A percentile compares a stretch with the other conserved stretches of the same genome.
These are phyloP conservation scores for Pangasius mekongensis DNA, from an alignment of 2,797 vertebrate species.

Conservation along the genomic window DNA sequence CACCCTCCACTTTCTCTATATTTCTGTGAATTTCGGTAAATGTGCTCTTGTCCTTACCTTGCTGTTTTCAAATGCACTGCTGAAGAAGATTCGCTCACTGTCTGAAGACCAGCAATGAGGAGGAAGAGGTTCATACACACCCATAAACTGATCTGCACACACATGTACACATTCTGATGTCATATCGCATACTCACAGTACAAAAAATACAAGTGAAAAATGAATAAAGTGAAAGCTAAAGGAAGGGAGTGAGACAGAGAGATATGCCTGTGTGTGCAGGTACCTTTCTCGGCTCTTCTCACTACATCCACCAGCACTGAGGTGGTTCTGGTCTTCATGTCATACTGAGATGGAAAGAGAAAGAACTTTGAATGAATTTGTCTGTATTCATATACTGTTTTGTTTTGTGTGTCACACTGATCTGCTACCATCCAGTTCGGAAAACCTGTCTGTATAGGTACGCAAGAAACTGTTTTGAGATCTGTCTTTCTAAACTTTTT, in stretches of 20 bases:
- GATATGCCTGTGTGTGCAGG: not conserved
- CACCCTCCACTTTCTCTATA: not conserved
- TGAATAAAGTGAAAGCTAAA: not conserved
- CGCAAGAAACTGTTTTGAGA: not conserved
- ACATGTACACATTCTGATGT: not conserved
- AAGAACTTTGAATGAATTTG: not conserved
- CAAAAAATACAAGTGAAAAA: not conserved
- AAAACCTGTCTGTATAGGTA: not conserved
- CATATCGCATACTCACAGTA: not conserved
- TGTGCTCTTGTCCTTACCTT: conserved; percentile 67
- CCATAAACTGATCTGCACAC: conserved; percentile 73
- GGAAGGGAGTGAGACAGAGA: not conserved
- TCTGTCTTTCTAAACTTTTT: not conserved
- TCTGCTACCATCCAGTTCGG: not conserved
- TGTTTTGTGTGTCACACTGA: not conserved
- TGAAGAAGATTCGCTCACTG: conserved; percentile 75
- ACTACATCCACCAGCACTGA: conserved; percentile 75
- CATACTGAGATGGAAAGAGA: conserved; percentile 63
- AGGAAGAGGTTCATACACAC: conserved; percentile 74
- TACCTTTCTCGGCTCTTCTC: conserved; percentile 70
- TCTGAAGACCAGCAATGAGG: conserved; percentile 81
- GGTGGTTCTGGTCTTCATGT: conserved; percentile 65
- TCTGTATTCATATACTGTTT: not conserved
- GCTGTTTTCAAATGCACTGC: conserved; percentile 78
- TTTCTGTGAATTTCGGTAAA: not conserved